Conservation (phyloP, 1,140 invertebrate genomes). For the Anoplolepis gracilipes region DNA sequence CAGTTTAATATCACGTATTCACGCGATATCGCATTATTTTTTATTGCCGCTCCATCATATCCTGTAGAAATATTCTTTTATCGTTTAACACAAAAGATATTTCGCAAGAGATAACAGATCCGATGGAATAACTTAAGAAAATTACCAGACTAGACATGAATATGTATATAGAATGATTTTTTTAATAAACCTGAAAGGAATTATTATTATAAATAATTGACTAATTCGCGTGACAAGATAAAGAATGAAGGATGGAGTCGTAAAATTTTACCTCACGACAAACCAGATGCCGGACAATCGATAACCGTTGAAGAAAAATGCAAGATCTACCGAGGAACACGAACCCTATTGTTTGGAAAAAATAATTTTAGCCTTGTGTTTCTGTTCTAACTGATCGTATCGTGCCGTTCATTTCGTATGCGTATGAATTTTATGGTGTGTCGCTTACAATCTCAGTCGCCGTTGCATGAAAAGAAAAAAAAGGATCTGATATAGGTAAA, state of each 20-base stretch:
- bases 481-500: background rate
- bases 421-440: slow-evolving; percentile 27
- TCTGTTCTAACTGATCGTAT: slow-evolving; percentile 28
- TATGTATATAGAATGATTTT: no score
- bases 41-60: slow-evolving; percentile 16
- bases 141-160: no score
- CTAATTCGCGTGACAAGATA: slow-evolving; percentile 22
- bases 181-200: background rate
- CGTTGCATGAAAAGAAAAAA: background rate
- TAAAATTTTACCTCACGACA: slow-evolving; percentile 42
- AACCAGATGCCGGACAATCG: slow-evolving; percentile 69
- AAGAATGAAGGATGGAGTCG: slow-evolving; percentile 43
- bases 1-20: slow-evolving; percentile 29
- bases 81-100: slow-evolving; percentile 15
- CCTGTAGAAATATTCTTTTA: slow-evolving; percentile 13
- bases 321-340: slow-evolving; percentile 47
- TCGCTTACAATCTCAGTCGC: slow-evolving; percentile 18
- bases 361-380: slow-evolving; percentile 42
- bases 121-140: background rate
- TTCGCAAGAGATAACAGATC: background rate
- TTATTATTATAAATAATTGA: background rate
- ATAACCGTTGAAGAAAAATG: slow-evolving; percentile 64
- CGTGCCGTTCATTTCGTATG: slow-evolving; percentile 4
- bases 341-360: slow-evolving; percentile 60
- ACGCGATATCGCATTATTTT: slow-evolving; percentile 8